A percentile compares a stretch with the other conserved stretches of the same genome.
These are phyloP conservation scores for Salvelinus namaycush DNA, from an alignment of 2,113 vertebrate genomes.

Conservation along the genomic window DNA sequence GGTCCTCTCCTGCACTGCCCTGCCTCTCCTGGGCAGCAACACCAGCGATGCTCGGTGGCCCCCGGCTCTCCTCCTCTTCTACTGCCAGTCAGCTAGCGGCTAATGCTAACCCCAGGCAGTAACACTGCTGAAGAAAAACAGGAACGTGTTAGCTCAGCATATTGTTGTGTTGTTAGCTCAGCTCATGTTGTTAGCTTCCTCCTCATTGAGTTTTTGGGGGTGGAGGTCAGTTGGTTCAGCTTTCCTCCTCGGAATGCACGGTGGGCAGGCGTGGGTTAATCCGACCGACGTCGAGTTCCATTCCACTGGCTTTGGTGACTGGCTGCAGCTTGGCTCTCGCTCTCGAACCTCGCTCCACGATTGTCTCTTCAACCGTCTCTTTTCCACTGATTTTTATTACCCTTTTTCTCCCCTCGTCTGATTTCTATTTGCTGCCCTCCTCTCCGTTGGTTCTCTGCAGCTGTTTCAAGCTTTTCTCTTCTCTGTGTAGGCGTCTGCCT, in stretches of 20 bases:
- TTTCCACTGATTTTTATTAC: neutral
- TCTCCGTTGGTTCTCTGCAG: slow-evolving; percentile 8
- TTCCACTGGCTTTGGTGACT: slow-evolving; percentile 70
- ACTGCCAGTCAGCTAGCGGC: slow-evolving; percentile 43
- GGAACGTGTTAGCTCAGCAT: slow-evolving; percentile 6
- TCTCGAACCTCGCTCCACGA: neutral
- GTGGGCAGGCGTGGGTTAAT: slow-evolving; percentile 71
- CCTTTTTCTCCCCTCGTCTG: neutral
- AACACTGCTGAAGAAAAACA: neutral
- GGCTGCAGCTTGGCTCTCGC: slow-evolving; percentile 60
- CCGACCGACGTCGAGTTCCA: slow-evolving; percentile 77
- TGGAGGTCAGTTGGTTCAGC: slow-evolving; percentile 71
- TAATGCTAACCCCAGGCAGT: neutral
- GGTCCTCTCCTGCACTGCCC: slow-evolving; percentile 16
- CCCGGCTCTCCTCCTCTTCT: slow-evolving; percentile 43
- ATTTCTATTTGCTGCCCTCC: slow-evolving; percentile 1
- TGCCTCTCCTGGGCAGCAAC: slow-evolving; percentile 41
- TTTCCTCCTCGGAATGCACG: slow-evolving; percentile 87
- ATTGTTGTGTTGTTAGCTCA: slow-evolving; percentile 28
- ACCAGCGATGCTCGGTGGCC: slow-evolving; percentile 43
- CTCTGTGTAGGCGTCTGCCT: slow-evolving; percentile 14
- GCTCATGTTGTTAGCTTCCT: slow-evolving; percentile 93
- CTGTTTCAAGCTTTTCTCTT: slow-evolving; percentile 13
- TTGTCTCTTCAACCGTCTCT: slow-evolving; percentile 4
- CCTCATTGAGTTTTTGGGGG: slow-evolving; percentile 70